Conservation (phyloP, 2,888 invertebrate genomes). For the Andrena bicolor region DNA sequence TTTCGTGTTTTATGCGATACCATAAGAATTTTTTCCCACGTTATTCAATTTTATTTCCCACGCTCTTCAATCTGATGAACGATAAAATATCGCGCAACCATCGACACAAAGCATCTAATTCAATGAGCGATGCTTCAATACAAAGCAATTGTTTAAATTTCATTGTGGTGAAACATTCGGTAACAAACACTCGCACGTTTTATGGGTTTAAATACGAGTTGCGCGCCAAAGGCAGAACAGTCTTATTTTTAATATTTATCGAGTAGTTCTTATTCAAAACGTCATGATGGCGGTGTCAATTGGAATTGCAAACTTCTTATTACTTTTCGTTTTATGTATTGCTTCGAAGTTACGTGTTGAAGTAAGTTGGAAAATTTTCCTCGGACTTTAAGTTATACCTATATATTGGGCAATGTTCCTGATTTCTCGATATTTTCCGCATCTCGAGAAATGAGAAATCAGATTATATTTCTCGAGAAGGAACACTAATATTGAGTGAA, state of each 20-base stretch:
- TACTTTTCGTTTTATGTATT: background rate
- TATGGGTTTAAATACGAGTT: conserved; percentile 34
- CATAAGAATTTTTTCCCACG: background rate
- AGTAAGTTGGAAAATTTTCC: conserved; percentile 15
- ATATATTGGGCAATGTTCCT: background rate
- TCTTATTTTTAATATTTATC: background rate
- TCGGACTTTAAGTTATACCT: no score
- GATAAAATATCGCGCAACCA: conserved; percentile 28
- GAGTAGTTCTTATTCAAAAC: background rate
- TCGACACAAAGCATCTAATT: background rate
- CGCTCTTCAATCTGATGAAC: conserved; percentile 14
- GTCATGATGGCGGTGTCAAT: conserved; percentile 7
- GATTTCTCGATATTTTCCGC: no score
- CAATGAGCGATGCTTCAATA: background rate
- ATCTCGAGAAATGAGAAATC: no score
- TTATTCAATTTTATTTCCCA: conserved; percentile 7
- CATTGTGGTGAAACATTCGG: conserved; percentile 11
- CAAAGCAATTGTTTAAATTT: conserved; percentile 8
- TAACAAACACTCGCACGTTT: background rate
- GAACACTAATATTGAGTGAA: background rate
- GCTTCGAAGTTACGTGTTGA: background rate
- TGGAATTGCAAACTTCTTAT: conserved; percentile 2
- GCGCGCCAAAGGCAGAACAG: background rate
- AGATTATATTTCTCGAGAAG: no score
- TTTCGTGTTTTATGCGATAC: background rate